Base-by-base conservation (phyloP, 2,797 vertebrate species). In the Crax fasciolata region DNA sequence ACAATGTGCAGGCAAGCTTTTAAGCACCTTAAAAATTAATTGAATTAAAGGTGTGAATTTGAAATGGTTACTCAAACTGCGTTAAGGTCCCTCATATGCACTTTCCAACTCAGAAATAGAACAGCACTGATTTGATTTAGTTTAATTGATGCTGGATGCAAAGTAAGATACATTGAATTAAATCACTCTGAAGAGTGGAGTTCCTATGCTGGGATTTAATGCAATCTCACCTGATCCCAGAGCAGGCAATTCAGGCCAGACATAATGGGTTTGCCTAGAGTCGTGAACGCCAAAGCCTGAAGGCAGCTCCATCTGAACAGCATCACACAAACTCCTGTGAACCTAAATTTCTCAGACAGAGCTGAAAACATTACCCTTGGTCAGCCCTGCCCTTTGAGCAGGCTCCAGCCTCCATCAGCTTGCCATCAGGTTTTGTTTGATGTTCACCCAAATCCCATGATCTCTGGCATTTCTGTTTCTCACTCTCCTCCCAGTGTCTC, bases 21-120 rank as follows among this genome's bases (percentile, higher is more conserved):
- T 85, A 95, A 92, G 78, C 71, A 74, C 67, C 92, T 94, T 82
- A 93, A 93, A 95, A 84, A 91, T 89, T 76, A 94, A 92, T 84
- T 73, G 67, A 96, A 74, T 49, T 84, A 44, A 80, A 84, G 78
- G 87, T 96, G 75, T 77, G 58, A 84, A 89, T 89, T 20, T 35
- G 11, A 41, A 94, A 91, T 51, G 65, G 55, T n/a, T 89, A 19
- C 86, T 87, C 74, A 4, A 21, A 55, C 13, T 89, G 86, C 95
- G 92, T 79, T 62, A 87, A 73, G 71, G 58, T 27, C 16, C 32
- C 38, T 75, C 10, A 1, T 0, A 24, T 77, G 63, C 55, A 71
- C 67, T 93, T 66, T 19, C 35, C 35, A 7, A 1, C 4, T 41
- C 67, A 6, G 67, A 59, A 39, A 70, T 27, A 79, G 81, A 89